Evolutionary conservation across 2,113 vertebrate species (phyloP), one percentile per base, ranked within the genome.

Genomic region (Budorcas taxicolor): DNA sequence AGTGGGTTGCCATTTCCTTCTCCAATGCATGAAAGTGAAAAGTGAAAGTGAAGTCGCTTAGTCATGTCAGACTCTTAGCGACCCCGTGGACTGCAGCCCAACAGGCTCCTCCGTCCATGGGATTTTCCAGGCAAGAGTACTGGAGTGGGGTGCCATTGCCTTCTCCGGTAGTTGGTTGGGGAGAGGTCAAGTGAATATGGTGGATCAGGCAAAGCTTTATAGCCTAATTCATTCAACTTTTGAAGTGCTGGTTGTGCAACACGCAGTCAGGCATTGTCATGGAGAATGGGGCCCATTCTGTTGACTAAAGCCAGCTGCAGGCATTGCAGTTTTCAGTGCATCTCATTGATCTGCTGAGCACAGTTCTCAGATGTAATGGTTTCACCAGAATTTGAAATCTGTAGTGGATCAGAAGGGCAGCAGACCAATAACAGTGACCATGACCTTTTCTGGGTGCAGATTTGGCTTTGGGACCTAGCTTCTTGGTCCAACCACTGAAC

Each of bases 31-130:
- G 60, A 62, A 15, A 62, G 29, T 15, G 60, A 62, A 31, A 62
- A 62, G 13, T 6, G 1, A 62, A 62, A 62, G 60, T 31, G 60
- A 62, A 62, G 29, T 62, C 1, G 3, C 29, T 62, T 29, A 31
- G 29, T 62, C 29, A 0, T 15, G 60, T 31, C 60, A 0, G 0
- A 62, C 13, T 31, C 29, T 31, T 62, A 3, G 6, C 1, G 13
- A 62, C 29, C 60, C 60, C 60, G 7, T 31, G 60, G 60, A 62
- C 60, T 31, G 14, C 60, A 62, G 60, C 29, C 60, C 0, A 7
- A 13, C 6, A 62, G 60, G 60, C 14, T 62, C 31, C 60, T 33
- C 29, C 0, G 0, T 62, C 6, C 31, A 16, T 62, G 31, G 31
- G 60, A 62, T 33, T 62, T 33, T 16, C 60, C 29, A 62, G 31